Evolutionary conservation across 1,140 invertebrate species (phyloP), one percentile per base, ranked within the genome.

Genomic region (Oncopeltus fasciatus): DNA sequence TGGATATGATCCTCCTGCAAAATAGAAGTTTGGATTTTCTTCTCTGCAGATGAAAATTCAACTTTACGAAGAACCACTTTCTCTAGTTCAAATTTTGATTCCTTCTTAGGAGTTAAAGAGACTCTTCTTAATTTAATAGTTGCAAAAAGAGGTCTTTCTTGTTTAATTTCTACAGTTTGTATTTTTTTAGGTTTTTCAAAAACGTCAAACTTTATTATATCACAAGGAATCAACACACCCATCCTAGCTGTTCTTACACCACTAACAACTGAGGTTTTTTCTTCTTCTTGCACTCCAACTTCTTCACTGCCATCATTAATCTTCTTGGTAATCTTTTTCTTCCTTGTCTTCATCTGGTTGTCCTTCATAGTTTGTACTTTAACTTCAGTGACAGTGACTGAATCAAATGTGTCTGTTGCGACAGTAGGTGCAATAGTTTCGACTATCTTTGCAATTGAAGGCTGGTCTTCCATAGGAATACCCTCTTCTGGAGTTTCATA

Each of bases 91-190:
- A n/a, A n/a, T n/a, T n/a, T 71, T 18, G 69, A 61, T 67, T 78
- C 76, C 71, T 79, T 80, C 56, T 76, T 75, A 20, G 74, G 66
- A 61, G 70, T 67, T 14, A 71, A 62, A 31, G 73, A 65, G 2
- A 75, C 71, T 72, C 85, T 86, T 67, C 81, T 83, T 38, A 86
- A 72, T 75, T 84, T 84, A 14, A 83, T 74, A 63, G 77, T 72
- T 26, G 76, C 78, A 66, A 84, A 85, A 63, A 80, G 76, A 14
- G 78, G 75, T 24, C 77, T 70, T 59, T 76, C 74, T 61, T 75
- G 60, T 2, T 27, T 69, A 47, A 72, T 66, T 38, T 74, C 16
- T 68, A 65, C 69, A 27, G 73, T 74, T 68, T 73, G 76, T 59
- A 73, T 67, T 70, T 76, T 78, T 18, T 68, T 74, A 49, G 72